phyloP scores from a whole-genome alignment of 2,888 invertebrate genomes.

The Apamea epomidion region DNA sequence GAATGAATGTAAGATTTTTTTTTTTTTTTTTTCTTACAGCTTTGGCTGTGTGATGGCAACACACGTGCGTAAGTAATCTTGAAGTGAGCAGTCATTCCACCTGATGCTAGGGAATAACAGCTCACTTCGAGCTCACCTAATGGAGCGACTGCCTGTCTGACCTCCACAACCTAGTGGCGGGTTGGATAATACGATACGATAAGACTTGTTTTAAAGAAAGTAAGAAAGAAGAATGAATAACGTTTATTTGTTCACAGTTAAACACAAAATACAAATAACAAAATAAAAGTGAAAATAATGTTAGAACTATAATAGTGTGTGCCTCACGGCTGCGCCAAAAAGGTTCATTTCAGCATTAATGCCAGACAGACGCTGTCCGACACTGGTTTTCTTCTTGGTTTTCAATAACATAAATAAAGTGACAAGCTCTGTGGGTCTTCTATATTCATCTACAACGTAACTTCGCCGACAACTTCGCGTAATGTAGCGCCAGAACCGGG shows the following conservation, averaged over 20 bases:
- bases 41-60: background rate
- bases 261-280: background rate
- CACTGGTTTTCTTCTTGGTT: background rate
- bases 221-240: background rate
- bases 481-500: slow-evolving; percentile 66
- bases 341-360: background rate
- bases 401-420: background rate
- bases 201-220: background rate
- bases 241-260: no score
- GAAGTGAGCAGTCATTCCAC: background rate
- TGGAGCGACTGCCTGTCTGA: background rate
- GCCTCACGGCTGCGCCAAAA: background rate
- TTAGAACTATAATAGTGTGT: background rate
- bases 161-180: background rate
- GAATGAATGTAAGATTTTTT: background rate
- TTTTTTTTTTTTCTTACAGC: no score
- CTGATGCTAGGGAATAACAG: background rate
- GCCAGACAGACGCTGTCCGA: background rate
- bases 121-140: background rate
- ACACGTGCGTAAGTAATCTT: background rate
- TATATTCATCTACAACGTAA: slow-evolving; percentile 10
- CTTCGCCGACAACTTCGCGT: slow-evolving; percentile 57
- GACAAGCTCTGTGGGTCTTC: slow-evolving; percentile 19
- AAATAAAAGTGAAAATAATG: background rate
- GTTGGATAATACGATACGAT: background rate